These are phyloP conservation scores for Drosophila paucipuncta DNA, from an alignment of 2,888 invertebrate genomes.

Conservation along the genomic window DNA sequence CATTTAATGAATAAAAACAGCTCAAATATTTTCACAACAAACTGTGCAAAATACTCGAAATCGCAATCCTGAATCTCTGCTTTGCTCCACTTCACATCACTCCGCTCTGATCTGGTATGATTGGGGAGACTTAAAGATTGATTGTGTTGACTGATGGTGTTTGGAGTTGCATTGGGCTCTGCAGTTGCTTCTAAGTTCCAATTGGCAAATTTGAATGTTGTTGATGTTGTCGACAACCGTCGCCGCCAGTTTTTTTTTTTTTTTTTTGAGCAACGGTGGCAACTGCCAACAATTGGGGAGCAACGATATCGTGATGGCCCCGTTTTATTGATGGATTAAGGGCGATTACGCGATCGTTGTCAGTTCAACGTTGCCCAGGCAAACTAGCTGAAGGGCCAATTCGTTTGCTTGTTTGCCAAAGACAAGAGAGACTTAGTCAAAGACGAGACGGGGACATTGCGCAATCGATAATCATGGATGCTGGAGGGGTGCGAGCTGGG, in stretches of 20 bases:
- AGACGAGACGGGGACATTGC: conserved; percentile 68
- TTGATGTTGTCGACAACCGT: conserved; percentile 72
- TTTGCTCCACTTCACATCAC: background rate
- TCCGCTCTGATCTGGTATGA: background rate
- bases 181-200: conserved; percentile 54
- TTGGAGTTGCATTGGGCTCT: conserved; percentile 26
- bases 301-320: conserved; percentile 83
- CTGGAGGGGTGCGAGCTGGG: conserved; percentile 39
- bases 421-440: conserved; percentile 46
- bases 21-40: conserved; percentile 79
- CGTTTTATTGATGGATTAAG: conserved; percentile 85
- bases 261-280: conserved; percentile 62
- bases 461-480: conserved; percentile 81
- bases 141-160: conserved; percentile 81
- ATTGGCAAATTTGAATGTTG: conserved; percentile 79
- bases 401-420: conserved; percentile 64
- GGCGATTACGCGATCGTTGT: conserved; percentile 84
- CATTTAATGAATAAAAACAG: conserved; percentile 73
- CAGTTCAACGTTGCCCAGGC: conserved; percentile 55
- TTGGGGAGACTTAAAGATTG: conserved; percentile 57
- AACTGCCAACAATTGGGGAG: conserved; percentile 59
- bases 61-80: conserved; percentile 19
- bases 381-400: conserved; percentile 66
- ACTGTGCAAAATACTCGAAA: conserved; percentile 36
- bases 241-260: conserved; percentile 45